These are phyloP conservation scores for Sylvia borin DNA, from an alignment of 2,797 vertebrate species.

Conservation along the genomic window DNA sequence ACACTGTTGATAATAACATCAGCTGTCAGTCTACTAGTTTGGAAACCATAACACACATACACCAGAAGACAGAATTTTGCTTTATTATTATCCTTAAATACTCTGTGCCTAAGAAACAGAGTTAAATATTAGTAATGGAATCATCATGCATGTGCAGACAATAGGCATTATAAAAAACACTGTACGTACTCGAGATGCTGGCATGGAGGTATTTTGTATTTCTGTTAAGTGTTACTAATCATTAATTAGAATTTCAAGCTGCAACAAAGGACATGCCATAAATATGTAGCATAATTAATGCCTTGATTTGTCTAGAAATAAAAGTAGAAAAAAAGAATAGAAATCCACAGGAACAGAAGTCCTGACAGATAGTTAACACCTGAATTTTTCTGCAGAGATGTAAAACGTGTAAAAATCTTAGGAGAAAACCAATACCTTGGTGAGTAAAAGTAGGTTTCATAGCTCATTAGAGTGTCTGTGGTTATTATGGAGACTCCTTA, in stretches of 20 bases:
- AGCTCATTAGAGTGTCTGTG: neutral
- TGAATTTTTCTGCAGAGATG: neutral
- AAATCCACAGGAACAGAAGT: neutral
- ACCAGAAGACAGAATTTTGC: neutral
- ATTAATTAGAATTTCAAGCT: neutral
- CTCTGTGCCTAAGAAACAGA: neutral
- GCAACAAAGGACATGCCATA: neutral
- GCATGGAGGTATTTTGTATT: neutral
- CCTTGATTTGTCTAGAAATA: neutral
- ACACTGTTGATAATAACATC: neutral
- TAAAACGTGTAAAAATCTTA: neutral
- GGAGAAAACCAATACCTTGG: neutral
- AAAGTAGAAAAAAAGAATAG: neutral
- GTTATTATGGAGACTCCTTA: neutral
- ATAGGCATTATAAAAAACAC: neutral
- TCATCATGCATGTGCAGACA: neutral
- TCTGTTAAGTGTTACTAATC: neutral
- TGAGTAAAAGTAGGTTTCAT: neutral
- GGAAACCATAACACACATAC: accelerated
- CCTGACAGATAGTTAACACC: neutral
- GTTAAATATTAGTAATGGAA: neutral
- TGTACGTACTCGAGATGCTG: neutral
- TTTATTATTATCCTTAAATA: neutral
- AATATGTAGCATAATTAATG: neutral
- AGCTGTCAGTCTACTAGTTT: neutral